Base-by-base conservation (phyloP, 2,113 vertebrate species). In the human region DNA sequence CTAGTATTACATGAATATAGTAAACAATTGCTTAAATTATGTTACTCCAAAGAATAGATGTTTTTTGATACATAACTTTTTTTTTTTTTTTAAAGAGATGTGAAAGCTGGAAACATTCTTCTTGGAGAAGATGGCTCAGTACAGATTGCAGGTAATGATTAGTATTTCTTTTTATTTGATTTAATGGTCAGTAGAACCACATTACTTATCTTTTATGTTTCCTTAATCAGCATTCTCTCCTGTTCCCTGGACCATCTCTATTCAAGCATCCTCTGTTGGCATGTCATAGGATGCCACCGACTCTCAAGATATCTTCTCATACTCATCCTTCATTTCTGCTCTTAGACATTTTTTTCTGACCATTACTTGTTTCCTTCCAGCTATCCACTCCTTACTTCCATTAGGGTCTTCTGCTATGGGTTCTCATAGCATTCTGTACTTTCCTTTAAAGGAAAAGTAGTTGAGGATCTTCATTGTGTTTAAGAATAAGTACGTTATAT, bases 101-200 rank as follows among this genome's bases (percentile, higher is more conserved):
- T 99, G 96, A 99, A 99, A 98, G 99, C 99, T 97, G 99, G 99
- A 98, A 99, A 99, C 98, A 99, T 99, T 98, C 99, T 99, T 97
- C 99, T 99, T 50, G 99, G 99, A 95, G 99, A 99, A 82, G 99
- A 99, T 96, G 99, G 99, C 97, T 99, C 99, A 0, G 99, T 99
- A 88, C 99, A 99, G 98, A 99, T 99, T 95, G 99, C 99, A 99
- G 99, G 99, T 99, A 99, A 99, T 52, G 52, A 70, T 80, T 68
- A 66, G 12, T 79, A 40, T 61, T 90, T 76, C 30, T 76, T 85
- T 68, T 87, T n/a, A 40, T 90, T 90, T 64, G 20, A 64, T 22
- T 72, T 68, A 61, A 43, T 87, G 73, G 38, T 87, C 61, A 57
- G 0, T 82, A 50, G 59, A 68, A 75, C 48, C 50, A 61, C 23